Conservation (phyloP, 2,888 invertebrate species). For the Villa cingulata region DNA sequence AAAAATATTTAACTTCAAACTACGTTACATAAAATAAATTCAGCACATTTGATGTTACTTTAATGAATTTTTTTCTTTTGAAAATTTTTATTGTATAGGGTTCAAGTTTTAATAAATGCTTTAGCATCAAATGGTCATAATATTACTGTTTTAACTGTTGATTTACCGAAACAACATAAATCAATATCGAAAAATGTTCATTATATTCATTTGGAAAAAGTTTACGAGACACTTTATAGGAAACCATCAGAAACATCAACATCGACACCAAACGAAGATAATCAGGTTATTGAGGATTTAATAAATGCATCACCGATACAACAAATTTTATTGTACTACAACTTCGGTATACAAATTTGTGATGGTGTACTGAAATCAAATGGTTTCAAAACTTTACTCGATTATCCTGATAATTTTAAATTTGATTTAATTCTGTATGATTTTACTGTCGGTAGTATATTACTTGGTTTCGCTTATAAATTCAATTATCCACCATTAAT, state of each 20-base stretch:
- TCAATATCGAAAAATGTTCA: constrained; percentile 17
- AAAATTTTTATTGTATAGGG: too few species aligned
- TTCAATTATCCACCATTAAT: constrained; percentile 26
- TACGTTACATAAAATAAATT: neutral
- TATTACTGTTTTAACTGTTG: constrained; percentile 19
- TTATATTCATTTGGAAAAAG: constrained; percentile 22
- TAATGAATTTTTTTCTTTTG: too few species aligned
- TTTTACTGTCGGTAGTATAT: constrained; percentile 22
- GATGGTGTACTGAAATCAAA: constrained; percentile 13
- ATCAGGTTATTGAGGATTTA: neutral
- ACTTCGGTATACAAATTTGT: constrained; percentile 11
- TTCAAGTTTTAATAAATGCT: too few species aligned
- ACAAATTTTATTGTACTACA: constrained; percentile 11
- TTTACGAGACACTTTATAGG: constrained; percentile 14
- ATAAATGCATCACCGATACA: constrained; percentile 13
- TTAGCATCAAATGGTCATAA: constrained; percentile 16
- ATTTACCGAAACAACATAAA: constrained; percentile 16
- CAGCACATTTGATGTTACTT: too few species aligned
- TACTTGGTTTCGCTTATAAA: constrained; percentile 24
- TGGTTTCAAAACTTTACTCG: constrained; percentile 18
- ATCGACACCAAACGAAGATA: constrained; percentile 9
- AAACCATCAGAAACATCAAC: too few species aligned
- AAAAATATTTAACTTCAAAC: too few species aligned
- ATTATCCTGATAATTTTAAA: constrained; percentile 23
- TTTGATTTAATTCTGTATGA: constrained; percentile 30